Base-by-base conservation (phyloP, 2,113 vertebrate species). In the Haplochromis vanheusdeni region DNA sequence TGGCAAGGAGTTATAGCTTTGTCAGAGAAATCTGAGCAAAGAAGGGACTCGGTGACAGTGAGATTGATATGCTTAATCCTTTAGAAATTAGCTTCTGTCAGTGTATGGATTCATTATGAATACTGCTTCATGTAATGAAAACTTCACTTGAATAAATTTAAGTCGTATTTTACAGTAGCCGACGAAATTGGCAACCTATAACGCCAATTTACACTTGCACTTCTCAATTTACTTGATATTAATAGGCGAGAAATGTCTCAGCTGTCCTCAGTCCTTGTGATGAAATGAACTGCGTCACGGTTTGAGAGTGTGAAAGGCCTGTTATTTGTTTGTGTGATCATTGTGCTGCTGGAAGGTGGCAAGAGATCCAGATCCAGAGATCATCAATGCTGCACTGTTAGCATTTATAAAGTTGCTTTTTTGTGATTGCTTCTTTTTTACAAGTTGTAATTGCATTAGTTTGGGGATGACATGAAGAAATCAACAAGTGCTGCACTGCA, bases 311-410 rank as follows among this genome's bases (percentile, higher is more conserved):
- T 75, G 70, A 75, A 75, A 75, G 70, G 23, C 70, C 1, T 75
- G 70, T 75, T 47, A 28, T 75, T 47, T 75, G 70, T 75, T 75
- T 75, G 68, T 75, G 68, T 75, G 70, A 75, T 47, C 70, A 75
- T 28, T 75, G 40, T 75, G 70, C 70, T 75, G 42, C 42, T 75
- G 1, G 42, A 28, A 75, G 4, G 70, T 47, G 26, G 70, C 70
- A 75, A 73, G 6, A 47, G 40, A 47, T 47, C 40, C 68, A 73
- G 40, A 45, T 65, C 60, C 60, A 13, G 60, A 65, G 60, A 65
- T 47, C 40, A 47, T 47, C 21, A 28, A 1, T 17, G 21, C 3
- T 28, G 68, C 9, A 17, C 13, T 45, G 37, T 0, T 73, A 73
- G 68, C 37, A 6, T 17, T 47, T 73, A 47, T 28, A 6, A 26